Evolutionary conservation across 2,888 invertebrate species (phyloP), one percentile per base, ranked within the genome.

Genomic region (Formica aserva): DNA sequence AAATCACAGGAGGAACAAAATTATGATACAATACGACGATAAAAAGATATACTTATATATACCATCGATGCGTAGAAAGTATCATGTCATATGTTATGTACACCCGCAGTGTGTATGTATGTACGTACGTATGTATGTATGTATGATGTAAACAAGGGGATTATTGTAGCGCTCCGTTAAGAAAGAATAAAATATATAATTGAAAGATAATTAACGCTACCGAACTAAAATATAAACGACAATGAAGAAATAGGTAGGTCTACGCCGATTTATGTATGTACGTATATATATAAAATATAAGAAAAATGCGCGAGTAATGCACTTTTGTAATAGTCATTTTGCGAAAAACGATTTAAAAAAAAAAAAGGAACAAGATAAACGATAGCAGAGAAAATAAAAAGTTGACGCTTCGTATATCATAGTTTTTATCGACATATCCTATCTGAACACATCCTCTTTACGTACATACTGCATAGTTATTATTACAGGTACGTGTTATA

Each of bases 361-460:
- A 83, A 75, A 41, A 74, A 76, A 84, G 78, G 83, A 78, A 78
- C 60, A 41, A 48, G 75, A 85, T 84, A 76, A 81, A 83, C 76
- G 66, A 86, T 86, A 84, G 48, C 86, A 86, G 65, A 85, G 67
- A 88, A 69, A 90, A 90, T 78, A 88, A 89, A 90, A 88, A 87
- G 87, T 92, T 90, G 91, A 93, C 92, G 92, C 92, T 92, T 92
- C 92, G 91, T 90, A 91, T 91, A 91, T 92, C 88, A 93, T 93
- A 94, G 94, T 92, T 94, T 93, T 94, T 94, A 94, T 93, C 92
- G 92, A 94, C 94, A 94, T 94, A 94, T 94, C 94, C 94, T 94
- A 93, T 93, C 92, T 93, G 90, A 93, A 94, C 93, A 94, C 94
- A 94, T 93, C 94, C 92, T 92, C 91, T 84, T 89, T 92, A 91